Evolutionary conservation across 2,888 invertebrate species (phyloP), one percentile per base, ranked within the genome.

Genomic region (Yponomeuta malinellus): DNA sequence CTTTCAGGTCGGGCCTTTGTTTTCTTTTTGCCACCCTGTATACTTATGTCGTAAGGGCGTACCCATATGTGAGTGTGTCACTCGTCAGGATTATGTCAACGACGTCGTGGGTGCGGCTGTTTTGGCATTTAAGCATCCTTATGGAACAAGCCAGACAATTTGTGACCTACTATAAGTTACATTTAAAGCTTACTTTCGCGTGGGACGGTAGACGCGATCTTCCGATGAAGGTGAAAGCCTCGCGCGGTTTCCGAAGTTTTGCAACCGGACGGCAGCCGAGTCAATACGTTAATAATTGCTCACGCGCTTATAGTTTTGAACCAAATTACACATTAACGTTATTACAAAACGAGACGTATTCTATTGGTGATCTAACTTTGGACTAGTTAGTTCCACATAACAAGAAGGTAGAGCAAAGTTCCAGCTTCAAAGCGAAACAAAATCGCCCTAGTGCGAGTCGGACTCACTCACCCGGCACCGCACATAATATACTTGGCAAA

Each of bases 241-340:
- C 37, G 23, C 37, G 52, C 48, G 52, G 29, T 52, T 68, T 23
- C 52, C 43, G 10, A 31, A 31, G 68, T 68, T 68, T 68, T 68
- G 68, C 68, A 68, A 68, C 59, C 31, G 68, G 48, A 43, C n/a
- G 33, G 31, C 33, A 59, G 29, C 64, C 43, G 33, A 9, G 68
- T 68, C 48, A 68, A 52, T 68, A 52, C 52, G 23, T 29, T 10
- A 31, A 68, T 68, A 29, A 68, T 68, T 68, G 48, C 68, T 48
- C 68, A 65, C 65, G 33, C 65, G 12, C 33, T 29, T 65, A 23
- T 23, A 23, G 65, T 65, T 31, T 15, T 59, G 52, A 59, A 59
- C 12, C 43, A 43, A 43, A 43, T 8, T 43, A 43, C 0, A 33
- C 33, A 33, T 5, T 33, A 23, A 23, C 23, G 23, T 23, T 23